Base-by-base conservation (phyloP, 2,113 vertebrate species). In the Catharus bicknelli region DNA sequence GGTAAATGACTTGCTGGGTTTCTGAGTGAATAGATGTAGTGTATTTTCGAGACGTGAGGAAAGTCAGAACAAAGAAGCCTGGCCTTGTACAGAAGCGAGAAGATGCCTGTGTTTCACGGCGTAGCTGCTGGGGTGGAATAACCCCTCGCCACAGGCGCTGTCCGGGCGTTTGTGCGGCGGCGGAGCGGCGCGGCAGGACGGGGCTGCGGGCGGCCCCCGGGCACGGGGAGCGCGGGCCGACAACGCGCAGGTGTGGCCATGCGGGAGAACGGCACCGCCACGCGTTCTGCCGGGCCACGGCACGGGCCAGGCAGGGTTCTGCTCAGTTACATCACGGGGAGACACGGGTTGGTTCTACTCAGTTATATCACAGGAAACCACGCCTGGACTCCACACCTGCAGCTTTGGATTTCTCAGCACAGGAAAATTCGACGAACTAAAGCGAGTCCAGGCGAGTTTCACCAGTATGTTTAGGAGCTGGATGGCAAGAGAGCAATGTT, bases 211-310 rank as follows among this genome's bases (percentile, higher is more conserved):
- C 48, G 48, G 48, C 48, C 47, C 23, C 23, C 13, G 48, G 25
- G 23, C 48, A 26, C 47, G 21, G 47, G 21, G 21, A 48, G 47
- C 47, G 47, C 47, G 47, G 47, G 45, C 20, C 61, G 32, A 76
- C 50, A 80, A 54, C 27, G 45, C 34, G 0, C 42, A 53, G 72
- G 2, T 34, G n/a, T 20, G 81, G 83, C 72, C 23, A 0, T 3
- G n/a, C 3, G 0, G 5, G 9, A 4, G 10, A 47, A 30, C 27
- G 1, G 13, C 59, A 19, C 11, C 42, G 3, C 48, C 23, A 13
- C 30, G 53, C 6, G 8, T 1, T 27, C 64, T 9, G 45, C 58
- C 19, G 0, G 4, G 45, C 2, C 21, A 0, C 1, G 20, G 45
- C 47, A 47, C 21, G 47, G 47, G 47, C 38, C 8, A 19, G 43